phyloP scores from a whole-genome alignment of 1,140 invertebrate genomes.

The Formica exsecta region DNA sequence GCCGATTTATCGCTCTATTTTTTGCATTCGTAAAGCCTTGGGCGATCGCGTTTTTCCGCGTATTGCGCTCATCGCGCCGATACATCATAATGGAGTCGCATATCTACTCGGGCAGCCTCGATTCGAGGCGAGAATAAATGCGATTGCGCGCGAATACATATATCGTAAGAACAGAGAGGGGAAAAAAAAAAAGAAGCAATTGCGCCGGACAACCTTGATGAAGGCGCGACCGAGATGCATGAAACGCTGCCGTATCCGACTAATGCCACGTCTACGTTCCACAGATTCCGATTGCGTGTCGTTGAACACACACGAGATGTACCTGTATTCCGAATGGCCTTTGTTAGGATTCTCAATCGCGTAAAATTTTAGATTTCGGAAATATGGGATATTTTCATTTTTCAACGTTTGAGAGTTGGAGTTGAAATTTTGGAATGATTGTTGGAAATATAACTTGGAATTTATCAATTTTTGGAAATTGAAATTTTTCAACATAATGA shows the following conservation, averaged over 20 bases:
- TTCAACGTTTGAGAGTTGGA: background rate
- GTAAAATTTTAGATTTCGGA: too few relatives aligned
- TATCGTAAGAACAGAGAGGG: background rate
- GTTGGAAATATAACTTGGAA: background rate
- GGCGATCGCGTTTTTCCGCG: conserved; percentile 50
- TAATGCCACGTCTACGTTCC: conserved; percentile 46
- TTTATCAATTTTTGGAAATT: background rate
- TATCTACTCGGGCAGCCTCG: conserved; percentile 44
- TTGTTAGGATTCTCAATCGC: conserved; percentile 2
- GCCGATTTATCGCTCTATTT: conserved; percentile 71
- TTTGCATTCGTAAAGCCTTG: conserved; percentile 54
- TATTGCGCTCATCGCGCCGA: conserved; percentile 26
- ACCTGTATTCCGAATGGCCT: background rate
- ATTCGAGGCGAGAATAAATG: conserved; percentile 47
- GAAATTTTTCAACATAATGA: too few relatives aligned
- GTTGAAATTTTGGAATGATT: background rate
- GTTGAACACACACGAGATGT: conserved; percentile 9
- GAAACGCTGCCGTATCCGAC: conserved; percentile 46
- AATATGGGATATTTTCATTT: background rate
- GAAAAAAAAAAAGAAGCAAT: background rate
- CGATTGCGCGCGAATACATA: conserved; percentile 22
- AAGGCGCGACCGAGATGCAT: conserved; percentile 63
- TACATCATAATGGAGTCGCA: conserved; percentile 46
- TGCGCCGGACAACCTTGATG: conserved; percentile 47
- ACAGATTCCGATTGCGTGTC: conserved; percentile 54